phyloP scores from a whole-genome alignment of 2,888 invertebrate species.

The Scelioninae gen. 2 region DNA sequence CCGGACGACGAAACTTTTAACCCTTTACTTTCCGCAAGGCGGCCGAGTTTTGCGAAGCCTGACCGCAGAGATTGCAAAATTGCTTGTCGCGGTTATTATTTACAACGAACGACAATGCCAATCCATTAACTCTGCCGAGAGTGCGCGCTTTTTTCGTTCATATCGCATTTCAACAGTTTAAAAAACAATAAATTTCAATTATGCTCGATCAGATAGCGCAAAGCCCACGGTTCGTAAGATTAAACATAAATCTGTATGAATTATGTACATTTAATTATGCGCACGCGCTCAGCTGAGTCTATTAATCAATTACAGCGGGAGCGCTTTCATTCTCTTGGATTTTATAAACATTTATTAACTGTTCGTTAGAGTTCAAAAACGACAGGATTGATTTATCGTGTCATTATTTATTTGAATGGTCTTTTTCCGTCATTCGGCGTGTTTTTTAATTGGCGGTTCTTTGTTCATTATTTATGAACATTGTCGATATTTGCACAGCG shows the following conservation, averaged over 20 bases:
- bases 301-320: conserved; percentile 1
- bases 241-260: conserved; percentile 34
- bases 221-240: not conserved
- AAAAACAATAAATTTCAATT: conserved; percentile 24
- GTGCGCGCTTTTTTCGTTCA: not conserved
- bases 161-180: not conserved
- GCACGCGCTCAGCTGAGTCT: conserved; percentile 7
- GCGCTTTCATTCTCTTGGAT: conserved; percentile 10
- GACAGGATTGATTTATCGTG: conserved; percentile 23
- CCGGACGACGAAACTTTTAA: too few relatives aligned
- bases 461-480: conserved; percentile 2
- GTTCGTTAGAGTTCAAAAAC: conserved; percentile 17
- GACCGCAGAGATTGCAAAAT: too few relatives aligned
- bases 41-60: too few relatives aligned
- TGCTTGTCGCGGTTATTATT: too few relatives aligned
- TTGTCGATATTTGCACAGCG: not conserved
- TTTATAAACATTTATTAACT: conserved; percentile 30
- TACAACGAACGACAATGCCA: not conserved
- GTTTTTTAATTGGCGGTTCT: conserved; percentile 20
- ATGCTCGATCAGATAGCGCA: conserved; percentile 7
- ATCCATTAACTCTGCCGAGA: not conserved
- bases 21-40: too few relatives aligned
- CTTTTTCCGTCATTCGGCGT: not conserved
- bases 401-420: conserved; percentile 15
- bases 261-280: conserved; percentile 39